Evolutionary conservation across 2,888 invertebrate genomes (phyloP).

Genomic region (Pollenia griseotomentosa): DNA sequence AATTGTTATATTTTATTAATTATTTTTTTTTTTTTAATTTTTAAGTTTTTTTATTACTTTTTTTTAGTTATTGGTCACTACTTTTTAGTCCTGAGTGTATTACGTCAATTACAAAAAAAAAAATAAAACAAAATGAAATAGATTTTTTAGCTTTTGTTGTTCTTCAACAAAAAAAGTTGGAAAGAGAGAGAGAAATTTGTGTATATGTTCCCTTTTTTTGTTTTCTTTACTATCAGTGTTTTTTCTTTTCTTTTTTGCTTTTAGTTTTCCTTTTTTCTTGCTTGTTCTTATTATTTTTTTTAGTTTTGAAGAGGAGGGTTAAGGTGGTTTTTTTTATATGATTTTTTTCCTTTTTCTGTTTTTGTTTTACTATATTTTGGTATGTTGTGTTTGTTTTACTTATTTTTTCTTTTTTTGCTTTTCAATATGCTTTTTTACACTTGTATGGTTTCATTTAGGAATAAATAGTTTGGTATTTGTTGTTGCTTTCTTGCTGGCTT

Average conservation of each 20-base stretch:
- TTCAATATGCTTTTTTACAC: constrained; percentile 71
- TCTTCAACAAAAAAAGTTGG: constrained; percentile 60
- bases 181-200: constrained; percentile 63
- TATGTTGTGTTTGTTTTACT: constrained; percentile 62
- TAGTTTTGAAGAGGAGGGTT: constrained; percentile 68
- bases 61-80: constrained; percentile 71
- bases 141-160: constrained; percentile 36
- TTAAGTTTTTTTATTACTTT: constrained; percentile 35
- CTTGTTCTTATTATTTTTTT: constrained; percentile 50
- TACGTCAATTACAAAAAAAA: constrained; percentile 67
- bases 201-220: constrained; percentile 66
- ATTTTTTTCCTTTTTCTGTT: constrained; percentile 38
- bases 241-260: constrained; percentile 8
- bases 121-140: constrained; percentile 52
- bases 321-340: constrained; percentile 69
- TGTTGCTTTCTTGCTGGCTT: constrained; percentile 66
- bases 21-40: constrained; percentile 20
- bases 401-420: constrained; percentile 38
- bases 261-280: constrained; percentile 45
- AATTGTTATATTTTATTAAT: constrained; percentile 28
- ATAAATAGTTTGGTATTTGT: constrained; percentile 73
- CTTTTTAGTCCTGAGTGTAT: constrained; percentile 73
- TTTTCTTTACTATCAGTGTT: constrained; percentile 38
- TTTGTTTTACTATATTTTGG: constrained; percentile 58
- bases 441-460: constrained; percentile 73